A percentile compares a stretch with the other conserved stretches of the same genome.
phyloP scores from a whole-genome alignment of 2,797 vertebrate species.

The Phalanger gymnotis region DNA sequence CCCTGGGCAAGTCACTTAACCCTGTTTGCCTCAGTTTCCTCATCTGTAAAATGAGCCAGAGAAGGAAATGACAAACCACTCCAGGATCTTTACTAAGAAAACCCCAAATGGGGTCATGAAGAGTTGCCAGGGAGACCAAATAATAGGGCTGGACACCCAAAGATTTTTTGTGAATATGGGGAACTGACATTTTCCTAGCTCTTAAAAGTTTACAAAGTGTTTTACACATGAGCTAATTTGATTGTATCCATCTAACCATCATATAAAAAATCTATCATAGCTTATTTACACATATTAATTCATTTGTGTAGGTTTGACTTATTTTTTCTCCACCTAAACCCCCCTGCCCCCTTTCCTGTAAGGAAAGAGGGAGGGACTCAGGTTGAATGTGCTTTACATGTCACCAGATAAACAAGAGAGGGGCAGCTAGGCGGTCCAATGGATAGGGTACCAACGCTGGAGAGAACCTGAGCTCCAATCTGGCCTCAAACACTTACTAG shows the following conservation, averaged over 20 bases:
- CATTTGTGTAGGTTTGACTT: not conserved
- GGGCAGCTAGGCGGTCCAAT: too few relatives aligned
- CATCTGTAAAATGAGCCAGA: not conserved
- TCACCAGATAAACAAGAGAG: not conserved
- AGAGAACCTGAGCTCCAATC: not conserved
- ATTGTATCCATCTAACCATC: not conserved
- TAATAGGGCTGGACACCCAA: not conserved
- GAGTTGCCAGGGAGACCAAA: not conserved
- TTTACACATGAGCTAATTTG: not conserved
- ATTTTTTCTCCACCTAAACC: not conserved
- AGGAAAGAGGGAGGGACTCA: not conserved
- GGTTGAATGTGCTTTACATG: not conserved
- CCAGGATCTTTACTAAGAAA: not conserved
- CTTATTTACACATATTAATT: not conserved
- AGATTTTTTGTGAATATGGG: not conserved
- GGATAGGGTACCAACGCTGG: too few relatives aligned
- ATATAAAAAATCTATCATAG: not conserved
- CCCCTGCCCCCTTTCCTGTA: not conserved
- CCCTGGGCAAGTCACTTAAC: not conserved
- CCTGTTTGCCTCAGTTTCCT: not conserved
- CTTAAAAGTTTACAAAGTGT: not conserved
- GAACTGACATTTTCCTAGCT: not conserved
- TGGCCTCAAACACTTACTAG: too few relatives aligned
- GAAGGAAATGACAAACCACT: not conserved
- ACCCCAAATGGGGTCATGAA: not conserved